Evolutionary conservation across 1,140 invertebrate species (phyloP), one percentile per base, ranked within the genome.

Genomic region (Bombus confusus): DNA sequence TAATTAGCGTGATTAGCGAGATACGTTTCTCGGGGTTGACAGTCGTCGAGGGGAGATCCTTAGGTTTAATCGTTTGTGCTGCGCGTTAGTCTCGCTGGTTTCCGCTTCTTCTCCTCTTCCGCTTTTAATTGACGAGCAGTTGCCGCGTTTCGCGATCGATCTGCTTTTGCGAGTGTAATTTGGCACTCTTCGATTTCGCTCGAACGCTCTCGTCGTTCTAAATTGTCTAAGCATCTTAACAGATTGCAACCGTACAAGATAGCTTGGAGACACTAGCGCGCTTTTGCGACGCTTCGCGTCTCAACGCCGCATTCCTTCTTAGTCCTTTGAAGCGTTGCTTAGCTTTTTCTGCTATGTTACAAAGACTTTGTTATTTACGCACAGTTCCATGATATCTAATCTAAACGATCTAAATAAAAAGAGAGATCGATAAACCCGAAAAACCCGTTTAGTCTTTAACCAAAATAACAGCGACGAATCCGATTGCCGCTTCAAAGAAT

Each of bases 111-210:
- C 6, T 41, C 2, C 22, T 62, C 71, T 85, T 59, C 43, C n/a
- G 52, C 31, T n/a, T 57, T 75, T 88, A 88, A 89, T 88, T 86
- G 83, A 88, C 86, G 73, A 81, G 74, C 39, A 39, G 28, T 72
- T 47, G 64, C 69, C 64, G 72, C 75, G 15, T 71, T 9, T 62
- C 64, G 69, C 66, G 77, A 86, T 28, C 52, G 78, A 57, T 78
- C 71, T 77, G 79, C 37, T 64, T 78, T 78, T 64, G 37, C 31
- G 34, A 71, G 22, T 57, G 78, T 85, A 77, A 76, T 87, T 88
- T 88, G 81, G 89, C 87, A 90, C 88, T 86, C 88, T 71, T 80
- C 57, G 39, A 80, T 41, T 78, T 68, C 37, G 28, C 57, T 57
- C 31, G 59, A 75, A 43, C 69, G 69, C 39, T 72, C 37, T 72